Percentiles rank a stretch among this genome's conserved stretches.
These are phyloP conservation scores for Hyaena hyaena DNA, from an alignment of 2,113 vertebrate genomes.

Conservation along the genomic window DNA sequence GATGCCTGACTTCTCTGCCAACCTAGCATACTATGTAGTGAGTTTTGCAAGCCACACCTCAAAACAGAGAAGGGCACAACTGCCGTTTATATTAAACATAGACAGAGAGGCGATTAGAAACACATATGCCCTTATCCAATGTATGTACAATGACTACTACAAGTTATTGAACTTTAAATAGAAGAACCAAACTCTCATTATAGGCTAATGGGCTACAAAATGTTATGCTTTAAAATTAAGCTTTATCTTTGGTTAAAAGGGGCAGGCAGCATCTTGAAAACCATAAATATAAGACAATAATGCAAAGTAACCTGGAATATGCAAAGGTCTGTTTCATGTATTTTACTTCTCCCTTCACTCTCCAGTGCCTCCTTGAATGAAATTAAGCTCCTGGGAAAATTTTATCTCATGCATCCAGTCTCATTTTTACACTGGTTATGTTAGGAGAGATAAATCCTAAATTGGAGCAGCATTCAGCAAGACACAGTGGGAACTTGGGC, in stretches of 20 bases:
- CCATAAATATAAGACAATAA: neutral
- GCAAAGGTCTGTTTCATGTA: conserved; percentile 10
- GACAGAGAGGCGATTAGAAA: conserved; percentile 33
- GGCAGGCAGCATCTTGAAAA: conserved; percentile 44
- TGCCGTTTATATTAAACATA: conserved; percentile 22
- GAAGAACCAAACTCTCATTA: neutral
- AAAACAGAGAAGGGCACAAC: conserved; percentile 37
- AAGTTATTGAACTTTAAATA: conserved; percentile 56
- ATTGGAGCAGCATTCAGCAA: conserved; percentile 4
- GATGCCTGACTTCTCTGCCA: conserved; percentile 48
- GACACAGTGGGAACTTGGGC: neutral
- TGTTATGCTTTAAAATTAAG: conserved; percentile 53
- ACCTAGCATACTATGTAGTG: neutral
- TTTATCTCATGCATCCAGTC: conserved; percentile 62
- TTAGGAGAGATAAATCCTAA: conserved; percentile 53
- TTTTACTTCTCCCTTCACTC: conserved; percentile 43
- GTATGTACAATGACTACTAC: neutral
- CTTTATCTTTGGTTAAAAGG: conserved; percentile 10
- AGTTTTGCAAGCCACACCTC: neutral
- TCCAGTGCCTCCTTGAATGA: conserved; percentile 38
- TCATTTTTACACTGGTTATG: conserved; percentile 28
- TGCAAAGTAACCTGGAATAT: conserved; percentile 25
- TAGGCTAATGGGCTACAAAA: conserved; percentile 40
- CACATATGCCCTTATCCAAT: neutral
- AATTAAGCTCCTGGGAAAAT: conserved; percentile 59